Evolutionary conservation across 1,140 invertebrate genomes (phyloP).

Genomic region (Manduca sexta): DNA sequence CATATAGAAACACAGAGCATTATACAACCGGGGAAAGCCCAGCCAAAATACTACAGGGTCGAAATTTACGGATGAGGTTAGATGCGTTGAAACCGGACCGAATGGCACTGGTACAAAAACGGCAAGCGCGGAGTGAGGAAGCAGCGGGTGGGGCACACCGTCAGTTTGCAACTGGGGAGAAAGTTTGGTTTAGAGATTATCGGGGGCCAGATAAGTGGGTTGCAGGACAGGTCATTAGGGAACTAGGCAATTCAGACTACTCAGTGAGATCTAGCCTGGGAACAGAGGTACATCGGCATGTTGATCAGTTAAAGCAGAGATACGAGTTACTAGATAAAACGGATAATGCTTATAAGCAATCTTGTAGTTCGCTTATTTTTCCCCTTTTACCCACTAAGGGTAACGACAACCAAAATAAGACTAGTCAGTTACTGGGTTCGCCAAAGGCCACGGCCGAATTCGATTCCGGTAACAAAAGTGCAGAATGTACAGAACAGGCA

Average conservation of each 20-base stretch:
- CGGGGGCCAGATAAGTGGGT: slow-evolving; percentile 3
- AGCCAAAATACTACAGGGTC: slow-evolving; percentile 10
- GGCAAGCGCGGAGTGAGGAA: background rate
- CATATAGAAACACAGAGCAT: slow-evolving; percentile 33
- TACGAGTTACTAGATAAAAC: too few species aligned
- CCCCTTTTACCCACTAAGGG: too few species aligned
- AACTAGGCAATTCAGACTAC: slow-evolving; percentile 1
- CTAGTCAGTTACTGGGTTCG: too few species aligned
- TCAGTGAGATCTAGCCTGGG: background rate
- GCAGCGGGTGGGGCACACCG: background rate
- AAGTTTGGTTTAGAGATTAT: slow-evolving; percentile 6
- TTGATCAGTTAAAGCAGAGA: slow-evolving; percentile 8
- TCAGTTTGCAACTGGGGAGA: background rate
- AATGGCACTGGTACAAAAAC: background rate
- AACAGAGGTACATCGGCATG: background rate
- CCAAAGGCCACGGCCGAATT: too few species aligned
- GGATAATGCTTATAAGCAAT: too few species aligned
- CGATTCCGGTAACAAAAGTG: too few species aligned
- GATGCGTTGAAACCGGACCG: slow-evolving; percentile 10
- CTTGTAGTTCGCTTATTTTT: too few species aligned
- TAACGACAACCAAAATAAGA: too few species aligned
- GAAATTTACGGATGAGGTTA: slow-evolving; percentile 8
- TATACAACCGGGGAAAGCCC: slow-evolving; percentile 19
- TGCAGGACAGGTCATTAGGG: background rate
- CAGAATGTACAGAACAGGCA: too few species aligned